Percentiles rank a stretch among this genome's conserved stretches.
Conservation (phyloP, 64 coral and sea anemone genomes). For the Platygyra sinensis region DNA sequence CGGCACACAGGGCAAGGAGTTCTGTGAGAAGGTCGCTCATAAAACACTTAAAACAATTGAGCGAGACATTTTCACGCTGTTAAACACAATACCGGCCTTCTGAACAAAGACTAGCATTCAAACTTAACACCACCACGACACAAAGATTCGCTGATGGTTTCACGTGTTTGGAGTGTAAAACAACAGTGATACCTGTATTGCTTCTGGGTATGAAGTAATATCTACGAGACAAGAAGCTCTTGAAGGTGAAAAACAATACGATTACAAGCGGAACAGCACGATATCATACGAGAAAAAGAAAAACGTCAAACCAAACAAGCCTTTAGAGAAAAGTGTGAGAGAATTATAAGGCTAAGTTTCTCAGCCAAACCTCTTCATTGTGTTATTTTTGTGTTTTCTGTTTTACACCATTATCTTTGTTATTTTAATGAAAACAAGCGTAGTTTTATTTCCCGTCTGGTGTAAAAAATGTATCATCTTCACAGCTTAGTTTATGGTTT, state of each 20-base stretch:
- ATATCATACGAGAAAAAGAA: neutral
- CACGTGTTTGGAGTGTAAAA: slow-evolving; percentile 3
- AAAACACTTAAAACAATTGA: slow-evolving; percentile 14
- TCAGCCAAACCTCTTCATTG: neutral
- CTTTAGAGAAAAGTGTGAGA: neutral
- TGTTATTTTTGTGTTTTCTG: neutral
- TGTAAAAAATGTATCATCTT: neutral
- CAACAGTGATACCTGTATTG: neutral
- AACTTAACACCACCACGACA: neutral
- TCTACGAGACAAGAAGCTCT: neutral
- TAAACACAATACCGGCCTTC: neutral
- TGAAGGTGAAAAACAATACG: neutral
- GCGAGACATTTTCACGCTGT: slow-evolving; percentile 7
- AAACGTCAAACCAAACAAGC: neutral
- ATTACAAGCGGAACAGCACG: neutral
- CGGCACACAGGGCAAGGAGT: neutral
- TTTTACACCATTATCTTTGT: neutral
- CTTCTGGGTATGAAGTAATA: neutral
- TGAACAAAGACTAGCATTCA: neutral
- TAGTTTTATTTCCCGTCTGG: neutral
- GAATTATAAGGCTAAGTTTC: neutral
- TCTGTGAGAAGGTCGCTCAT: neutral
- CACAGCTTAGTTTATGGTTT: neutral
- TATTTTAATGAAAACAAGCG: neutral
- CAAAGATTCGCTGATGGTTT: slow-evolving; percentile 16